phyloP scores from a whole-genome alignment of 2,797 vertebrate species.

The Lutjanus argentimaculatus region DNA sequence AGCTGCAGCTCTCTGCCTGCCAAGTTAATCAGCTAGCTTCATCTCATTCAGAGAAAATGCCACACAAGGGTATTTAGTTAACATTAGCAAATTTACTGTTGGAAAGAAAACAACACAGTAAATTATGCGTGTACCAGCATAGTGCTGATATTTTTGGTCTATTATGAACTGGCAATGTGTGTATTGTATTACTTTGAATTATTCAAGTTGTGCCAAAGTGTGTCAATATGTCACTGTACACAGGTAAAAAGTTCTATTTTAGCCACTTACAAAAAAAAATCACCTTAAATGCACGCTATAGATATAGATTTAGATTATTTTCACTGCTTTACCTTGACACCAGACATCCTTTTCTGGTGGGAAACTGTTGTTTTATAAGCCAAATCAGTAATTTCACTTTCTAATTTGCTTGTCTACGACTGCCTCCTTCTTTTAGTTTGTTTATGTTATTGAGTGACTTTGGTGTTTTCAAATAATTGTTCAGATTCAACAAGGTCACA shows the following conservation, averaged over 20 bases:
- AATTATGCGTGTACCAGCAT: not conserved
- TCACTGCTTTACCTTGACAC: no score
- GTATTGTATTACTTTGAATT: not conserved
- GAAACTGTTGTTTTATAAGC: no score
- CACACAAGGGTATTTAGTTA: not conserved
- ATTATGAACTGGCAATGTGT: not conserved
- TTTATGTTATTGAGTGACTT: no score
- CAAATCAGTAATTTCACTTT: no score
- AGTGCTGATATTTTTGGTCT: not conserved
- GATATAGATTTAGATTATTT: no score
- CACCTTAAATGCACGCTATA: no score
- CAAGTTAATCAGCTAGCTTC: slow-evolving; percentile 13
- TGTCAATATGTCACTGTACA: not conserved
- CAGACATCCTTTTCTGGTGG: no score
- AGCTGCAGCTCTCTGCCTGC: slow-evolving; percentile 18
- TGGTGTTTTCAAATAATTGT: no score
- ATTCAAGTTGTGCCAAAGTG: not conserved
- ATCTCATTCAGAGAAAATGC: slow-evolving; percentile 16
- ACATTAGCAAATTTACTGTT: slow-evolving; percentile 16
- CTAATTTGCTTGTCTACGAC: no score
- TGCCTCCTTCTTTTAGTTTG: no score
- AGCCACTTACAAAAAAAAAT: no score
- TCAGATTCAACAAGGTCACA: no score
- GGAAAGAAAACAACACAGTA: not conserved
- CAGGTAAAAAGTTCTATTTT: not conserved